phyloP scores from a whole-genome alignment of 2,888 invertebrate genomes.

The Epicampocera succincta region DNA sequence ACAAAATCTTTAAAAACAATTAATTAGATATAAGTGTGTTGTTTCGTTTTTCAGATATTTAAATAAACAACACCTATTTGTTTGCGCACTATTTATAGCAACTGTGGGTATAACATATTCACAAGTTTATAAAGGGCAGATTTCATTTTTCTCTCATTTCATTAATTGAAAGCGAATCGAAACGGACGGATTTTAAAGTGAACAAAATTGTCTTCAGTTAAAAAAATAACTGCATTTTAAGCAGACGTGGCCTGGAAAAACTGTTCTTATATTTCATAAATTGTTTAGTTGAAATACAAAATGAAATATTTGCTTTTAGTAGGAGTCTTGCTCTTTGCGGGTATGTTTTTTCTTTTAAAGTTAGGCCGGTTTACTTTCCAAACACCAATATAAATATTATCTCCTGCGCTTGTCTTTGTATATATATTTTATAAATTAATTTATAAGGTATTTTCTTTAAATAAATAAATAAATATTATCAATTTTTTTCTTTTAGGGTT shows the following conservation, averaged over 20 bases:
- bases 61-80: too few relatives aligned
- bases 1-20: too few relatives aligned
- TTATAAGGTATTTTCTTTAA: too few relatives aligned
- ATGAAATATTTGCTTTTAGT: slow-evolving; percentile 78
- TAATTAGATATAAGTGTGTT: too few relatives aligned
- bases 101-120: slow-evolving; percentile 6
- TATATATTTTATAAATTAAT: too few relatives aligned
- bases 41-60: too few relatives aligned
- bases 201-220: slow-evolving; percentile 10
- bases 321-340: slow-evolving; percentile 78
- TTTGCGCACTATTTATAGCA: slow-evolving; percentile 17
- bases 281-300: slow-evolving; percentile 55
- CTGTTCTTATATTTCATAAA: slow-evolving; percentile 8
- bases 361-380: slow-evolving; percentile 25
- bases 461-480: too few relatives aligned
- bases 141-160: slow-evolving; percentile 32
- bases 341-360: slow-evolving; percentile 70
- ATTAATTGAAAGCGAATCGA: slow-evolving; percentile 51
- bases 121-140: slow-evolving; percentile 39
- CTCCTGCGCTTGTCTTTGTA: too few relatives aligned
- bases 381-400: too few relatives aligned
- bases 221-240: slow-evolving; percentile 39
- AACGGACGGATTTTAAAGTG: slow-evolving; percentile 5
- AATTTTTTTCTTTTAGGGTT: slow-evolving; percentile 76
- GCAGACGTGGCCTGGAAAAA: slow-evolving; percentile 63